A percentile compares a stretch with the other conserved stretches of the same genome.
phyloP scores from a whole-genome alignment of 2,888 invertebrate genomes.

The Polymixis lichenea region DNA sequence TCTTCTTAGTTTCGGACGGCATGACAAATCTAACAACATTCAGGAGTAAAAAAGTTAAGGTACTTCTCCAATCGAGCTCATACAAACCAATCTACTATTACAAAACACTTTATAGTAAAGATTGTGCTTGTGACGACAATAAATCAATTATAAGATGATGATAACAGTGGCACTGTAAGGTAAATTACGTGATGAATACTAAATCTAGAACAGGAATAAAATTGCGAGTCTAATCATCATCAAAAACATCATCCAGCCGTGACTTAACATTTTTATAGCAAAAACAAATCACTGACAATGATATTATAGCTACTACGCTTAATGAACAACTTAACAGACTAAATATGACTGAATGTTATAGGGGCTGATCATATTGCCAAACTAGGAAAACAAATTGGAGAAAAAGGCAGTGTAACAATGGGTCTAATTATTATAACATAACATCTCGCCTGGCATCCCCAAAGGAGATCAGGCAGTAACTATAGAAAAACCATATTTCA shows the following conservation, averaged over 20 bases:
- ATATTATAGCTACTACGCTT: not conserved
- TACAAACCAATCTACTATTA: not conserved
- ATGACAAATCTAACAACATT: not conserved
- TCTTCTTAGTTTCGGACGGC: too few species aligned
- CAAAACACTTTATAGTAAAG: not conserved
- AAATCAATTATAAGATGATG: not conserved
- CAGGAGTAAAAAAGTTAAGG: not conserved
- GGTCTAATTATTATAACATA: too few species aligned
- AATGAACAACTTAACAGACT: not conserved
- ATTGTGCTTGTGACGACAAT: not conserved
- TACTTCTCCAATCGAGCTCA: not conserved
- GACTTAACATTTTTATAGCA: not conserved
- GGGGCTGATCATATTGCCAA: not conserved
- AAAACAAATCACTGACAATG: not conserved
- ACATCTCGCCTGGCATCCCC: not conserved
- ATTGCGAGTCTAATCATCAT: not conserved
- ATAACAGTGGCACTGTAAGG: not conserved
- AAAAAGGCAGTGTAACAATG: not conserved
- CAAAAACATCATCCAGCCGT: not conserved
- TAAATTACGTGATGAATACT: not conserved
- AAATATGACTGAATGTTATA: not conserved
- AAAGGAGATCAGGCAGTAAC: not conserved
- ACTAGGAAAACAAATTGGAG: not conserved
- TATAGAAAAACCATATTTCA: not conserved
- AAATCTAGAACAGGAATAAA: not conserved